Evolutionary conservation across 1,140 invertebrate species (phyloP), one percentile per base, ranked within the genome.

Genomic region (Matsumurasca onukii): DNA sequence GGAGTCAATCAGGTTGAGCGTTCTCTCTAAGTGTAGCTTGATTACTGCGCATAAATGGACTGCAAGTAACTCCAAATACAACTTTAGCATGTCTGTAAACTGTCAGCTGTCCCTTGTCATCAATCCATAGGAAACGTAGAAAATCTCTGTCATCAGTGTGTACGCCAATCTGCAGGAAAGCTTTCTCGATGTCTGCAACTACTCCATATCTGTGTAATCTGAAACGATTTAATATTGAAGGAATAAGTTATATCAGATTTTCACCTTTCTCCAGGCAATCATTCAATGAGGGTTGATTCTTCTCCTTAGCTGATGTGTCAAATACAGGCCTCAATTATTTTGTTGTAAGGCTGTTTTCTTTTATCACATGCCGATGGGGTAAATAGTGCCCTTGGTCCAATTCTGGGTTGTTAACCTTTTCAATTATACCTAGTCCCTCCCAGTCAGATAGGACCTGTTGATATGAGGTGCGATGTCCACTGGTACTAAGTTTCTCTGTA

Each of bases 111-210:
- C 51, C 30, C 17, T 52, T 30, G 2, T 52, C 61, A 51, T 66
- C 34, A 20, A 68, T 48, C 73, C 72, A 75, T 69, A 75, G 49
- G 31, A 75, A 75, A 3, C 71, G 13, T 0, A 75, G 61, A 55
- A 29, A 73, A 52, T 63, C 39, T 66, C 64, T 66, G 12, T 66
- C 64, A 45, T 22, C 27, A 45, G 5, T 12, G 24, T 17, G 15
- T 29, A 67, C 3, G 27, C 22, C 24, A 12, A 66, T 66, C 63
- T 67, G 51, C 3, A 67, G 51, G 29, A 67, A 67, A 9, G 51
- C 29, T n/a, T n/a, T n/a, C n/a, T n/a, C n/a, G n/a, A n/a, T n/a
- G n/a, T n/a, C n/a, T n/a, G n/a, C n/a, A n/a, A 57, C 45, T 9
- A 61, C 52, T 3, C 30, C 49, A 27, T 64, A 9, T 34, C 31